Percentiles rank a stretch among this genome's conserved stretches.
These are phyloP conservation scores for Aurelia aurita DNA, from an alignment of 30 jellyfish, hydroid and myxozoan genomes.

Conservation along the genomic window DNA sequence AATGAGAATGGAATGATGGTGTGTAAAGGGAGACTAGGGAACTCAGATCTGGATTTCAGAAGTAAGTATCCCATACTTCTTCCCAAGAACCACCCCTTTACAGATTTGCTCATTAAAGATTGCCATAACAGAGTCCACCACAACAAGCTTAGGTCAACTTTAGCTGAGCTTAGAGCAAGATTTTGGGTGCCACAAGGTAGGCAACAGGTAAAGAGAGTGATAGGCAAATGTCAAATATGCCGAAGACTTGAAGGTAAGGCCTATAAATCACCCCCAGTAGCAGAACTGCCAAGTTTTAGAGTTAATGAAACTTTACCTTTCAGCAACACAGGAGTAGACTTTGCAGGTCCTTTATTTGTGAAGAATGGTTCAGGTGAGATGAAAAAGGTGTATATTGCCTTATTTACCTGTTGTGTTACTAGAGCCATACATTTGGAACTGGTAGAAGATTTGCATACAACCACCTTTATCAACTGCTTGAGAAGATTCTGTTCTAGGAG, in stretches of 20 bases:
- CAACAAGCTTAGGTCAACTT: slow-evolving; percentile 49
- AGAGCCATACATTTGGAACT: slow-evolving; percentile 64
- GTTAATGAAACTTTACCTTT: slow-evolving; percentile 55
- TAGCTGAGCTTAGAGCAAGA: slow-evolving; percentile 66
- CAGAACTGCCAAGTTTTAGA: slow-evolving; percentile 54
- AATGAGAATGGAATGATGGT: slow-evolving; percentile 40
- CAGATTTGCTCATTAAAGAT: slow-evolving; percentile 49
- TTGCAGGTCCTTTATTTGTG: slow-evolving; percentile 68
- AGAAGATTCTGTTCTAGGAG: slow-evolving; percentile 76
- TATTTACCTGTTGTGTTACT: slow-evolving; percentile 50
- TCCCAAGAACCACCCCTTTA: slow-evolving; percentile 50
- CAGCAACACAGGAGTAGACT: slow-evolving; percentile 64
- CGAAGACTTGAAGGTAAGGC: too few relatives aligned
- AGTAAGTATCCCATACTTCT: slow-evolving; percentile 56
- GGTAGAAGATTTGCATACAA: slow-evolving; percentile 45
- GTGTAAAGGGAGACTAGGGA: slow-evolving; percentile 62
- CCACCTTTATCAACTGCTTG: slow-evolving; percentile 28
- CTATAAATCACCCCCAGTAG: slow-evolving; percentile 29
- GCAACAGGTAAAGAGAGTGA: slow-evolving; percentile 66
- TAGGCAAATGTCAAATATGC: slow-evolving; percentile 34
- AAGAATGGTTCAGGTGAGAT: slow-evolving; percentile 51
- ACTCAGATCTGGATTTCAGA: slow-evolving; percentile 60
- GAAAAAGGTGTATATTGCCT: slow-evolving; percentile 51
- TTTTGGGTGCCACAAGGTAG: slow-evolving; percentile 78
- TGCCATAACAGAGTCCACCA: slow-evolving; percentile 74